These are phyloP conservation scores for Anastrepha obliqua DNA, from an alignment of 1,140 invertebrate genomes.

Conservation along the genomic window DNA sequence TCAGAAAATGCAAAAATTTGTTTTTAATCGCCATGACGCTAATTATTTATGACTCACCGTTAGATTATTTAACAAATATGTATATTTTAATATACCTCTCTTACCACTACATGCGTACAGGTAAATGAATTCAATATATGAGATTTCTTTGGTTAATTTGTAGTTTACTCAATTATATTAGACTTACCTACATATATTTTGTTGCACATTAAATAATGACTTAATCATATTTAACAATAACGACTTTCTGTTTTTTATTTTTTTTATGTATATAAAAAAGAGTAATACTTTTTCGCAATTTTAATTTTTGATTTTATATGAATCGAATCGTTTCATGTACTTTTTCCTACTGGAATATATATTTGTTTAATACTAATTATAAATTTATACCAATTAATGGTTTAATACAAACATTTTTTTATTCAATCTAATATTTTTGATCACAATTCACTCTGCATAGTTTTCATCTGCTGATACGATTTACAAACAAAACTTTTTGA, in stretches of 20 bases:
- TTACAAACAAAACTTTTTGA: constrained; percentile 53
- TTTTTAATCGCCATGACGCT: too few relatives aligned
- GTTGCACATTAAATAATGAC: constrained; percentile 9
- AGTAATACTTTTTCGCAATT: background rate
- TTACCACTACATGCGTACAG: too few relatives aligned
- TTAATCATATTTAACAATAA: constrained; percentile 45
- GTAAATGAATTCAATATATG: too few relatives aligned
- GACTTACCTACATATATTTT: background rate
- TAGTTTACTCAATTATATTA: too few relatives aligned
- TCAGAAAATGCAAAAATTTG: too few relatives aligned
- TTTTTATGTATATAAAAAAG: constrained; percentile 16
- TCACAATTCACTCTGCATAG: constrained; percentile 74
- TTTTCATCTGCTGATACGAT: constrained; percentile 60
- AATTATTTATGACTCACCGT: too few relatives aligned
- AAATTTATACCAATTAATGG: background rate
- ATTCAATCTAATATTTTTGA: constrained; percentile 60
- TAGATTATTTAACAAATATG: too few relatives aligned
- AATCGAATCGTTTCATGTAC: background rate
- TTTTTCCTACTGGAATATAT: background rate
- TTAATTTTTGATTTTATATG: background rate
- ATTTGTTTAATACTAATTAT: background rate
- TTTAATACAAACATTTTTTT: constrained; percentile 21
- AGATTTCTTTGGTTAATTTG: too few relatives aligned
- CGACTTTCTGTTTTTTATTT: background rate
- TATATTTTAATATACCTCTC: too few relatives aligned